These are phyloP conservation scores for Notothenia rossii DNA, from an alignment of 2,113 vertebrate species.

Conservation along the genomic window DNA sequence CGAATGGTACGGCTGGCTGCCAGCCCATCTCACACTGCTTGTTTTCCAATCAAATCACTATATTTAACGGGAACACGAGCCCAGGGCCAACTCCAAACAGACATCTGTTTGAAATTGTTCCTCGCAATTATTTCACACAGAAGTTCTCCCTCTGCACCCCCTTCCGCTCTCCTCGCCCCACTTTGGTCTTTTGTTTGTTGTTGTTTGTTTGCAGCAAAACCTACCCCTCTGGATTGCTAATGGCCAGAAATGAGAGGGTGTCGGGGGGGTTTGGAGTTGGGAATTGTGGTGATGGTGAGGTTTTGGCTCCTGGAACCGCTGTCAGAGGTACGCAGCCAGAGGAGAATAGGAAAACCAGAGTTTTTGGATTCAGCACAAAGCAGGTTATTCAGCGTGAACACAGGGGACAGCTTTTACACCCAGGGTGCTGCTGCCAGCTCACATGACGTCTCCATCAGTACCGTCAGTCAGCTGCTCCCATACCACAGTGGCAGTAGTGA, in stretches of 20 bases:
- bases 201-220: constrained; percentile 70
- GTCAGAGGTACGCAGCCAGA: constrained; percentile 50
- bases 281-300: constrained; percentile 23
- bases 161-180: constrained; percentile 46
- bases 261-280: neutral
- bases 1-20: constrained; percentile 76
- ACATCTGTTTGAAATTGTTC: constrained; percentile 81
- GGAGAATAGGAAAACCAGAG: constrained; percentile 52
- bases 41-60: constrained; percentile 83
- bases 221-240: constrained; percentile 62
- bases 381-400: constrained; percentile 54
- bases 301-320: constrained; percentile 59
- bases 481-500: neutral
- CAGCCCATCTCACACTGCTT: constrained; percentile 75
- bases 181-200: constrained; percentile 76
- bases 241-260: constrained; percentile 59
- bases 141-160: constrained; percentile 49
- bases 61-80: constrained; percentile 81
- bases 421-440: constrained; percentile 59
- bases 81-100: constrained; percentile 76
- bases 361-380: constrained; percentile 61
- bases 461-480: constrained; percentile 32
- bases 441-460: constrained; percentile 54
- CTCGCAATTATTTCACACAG: constrained; percentile 76
- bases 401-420: constrained; percentile 53